Conservation (phyloP, 1,140 invertebrate genomes). For the Chlorops oryzae region DNA sequence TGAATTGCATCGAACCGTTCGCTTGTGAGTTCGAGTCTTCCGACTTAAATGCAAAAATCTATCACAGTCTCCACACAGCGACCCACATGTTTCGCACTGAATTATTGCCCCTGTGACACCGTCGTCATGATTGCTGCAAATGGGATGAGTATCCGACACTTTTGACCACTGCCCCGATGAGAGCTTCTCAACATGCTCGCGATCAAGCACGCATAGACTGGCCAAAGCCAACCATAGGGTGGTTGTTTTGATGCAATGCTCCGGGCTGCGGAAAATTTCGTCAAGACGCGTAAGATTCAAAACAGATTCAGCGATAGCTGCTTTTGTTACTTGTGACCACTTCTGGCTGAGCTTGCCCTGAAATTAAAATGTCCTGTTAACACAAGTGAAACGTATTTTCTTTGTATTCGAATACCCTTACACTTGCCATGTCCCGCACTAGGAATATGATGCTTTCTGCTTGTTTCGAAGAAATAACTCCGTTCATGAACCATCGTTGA, state of each 20-base stretch:
- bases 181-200: constrained; percentile 82
- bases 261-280: constrained; percentile 66
- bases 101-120: constrained; percentile 90
- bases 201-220: constrained; percentile 85
- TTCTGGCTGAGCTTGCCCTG: constrained; percentile 78
- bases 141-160: constrained; percentile 49
- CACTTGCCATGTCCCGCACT: constrained; percentile 85
- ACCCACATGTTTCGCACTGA: constrained; percentile 84
- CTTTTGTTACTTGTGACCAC: constrained; percentile 84
- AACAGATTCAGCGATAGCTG: constrained; percentile 86
- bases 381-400: background rate
- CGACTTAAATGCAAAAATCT: constrained; percentile 87
- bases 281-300: constrained; percentile 75
- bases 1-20: constrained; percentile 60
- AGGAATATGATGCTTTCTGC: constrained; percentile 83
- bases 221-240: constrained; percentile 89
- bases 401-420: constrained; percentile 49
- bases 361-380: constrained; percentile 17
- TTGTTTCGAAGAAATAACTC: constrained; percentile 72
- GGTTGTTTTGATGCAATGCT: constrained; percentile 72
- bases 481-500: constrained; percentile 78
- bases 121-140: constrained; percentile 96
- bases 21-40: constrained; percentile 75
- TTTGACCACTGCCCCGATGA: constrained; percentile 67
- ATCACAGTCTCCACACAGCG: constrained; percentile 93